Conservation (phyloP, 1,140 invertebrate species). For the Diorhabda carinulata region DNA sequence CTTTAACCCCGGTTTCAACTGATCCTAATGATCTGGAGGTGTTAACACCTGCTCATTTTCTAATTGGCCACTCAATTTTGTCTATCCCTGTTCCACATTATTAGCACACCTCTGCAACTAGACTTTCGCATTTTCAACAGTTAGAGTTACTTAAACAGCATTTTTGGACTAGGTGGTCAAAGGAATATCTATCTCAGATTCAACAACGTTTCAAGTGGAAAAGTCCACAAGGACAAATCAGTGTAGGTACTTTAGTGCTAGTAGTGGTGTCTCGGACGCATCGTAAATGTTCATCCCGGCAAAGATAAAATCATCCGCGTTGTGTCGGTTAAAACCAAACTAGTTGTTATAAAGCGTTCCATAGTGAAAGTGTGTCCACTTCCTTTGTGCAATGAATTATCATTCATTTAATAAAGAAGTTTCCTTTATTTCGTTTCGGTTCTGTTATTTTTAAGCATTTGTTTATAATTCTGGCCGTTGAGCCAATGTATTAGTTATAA, state of each 20-base stretch:
- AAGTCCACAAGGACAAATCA: slow-evolving; percentile 16
- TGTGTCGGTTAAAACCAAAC: slow-evolving; percentile 37
- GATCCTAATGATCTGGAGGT: slow-evolving; percentile 30
- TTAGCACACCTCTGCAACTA: not conserved
- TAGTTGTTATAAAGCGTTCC: slow-evolving; percentile 15
- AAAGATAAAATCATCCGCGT: slow-evolving; percentile 40
- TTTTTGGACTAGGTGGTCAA: slow-evolving; percentile 38
- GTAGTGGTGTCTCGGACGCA: slow-evolving; percentile 37
- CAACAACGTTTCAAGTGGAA: slow-evolving; percentile 34
- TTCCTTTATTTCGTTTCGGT: no score
- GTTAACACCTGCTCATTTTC: slow-evolving; percentile 31
- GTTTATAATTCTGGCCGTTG: no score
- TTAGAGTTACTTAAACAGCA: slow-evolving; percentile 24
- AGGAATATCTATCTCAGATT: slow-evolving; percentile 34
- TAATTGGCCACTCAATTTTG: slow-evolving; percentile 27
- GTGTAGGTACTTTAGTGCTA: slow-evolving; percentile 41
- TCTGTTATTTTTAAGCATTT: no score
- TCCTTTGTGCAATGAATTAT: no score
- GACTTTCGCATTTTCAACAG: slow-evolving; percentile 14
- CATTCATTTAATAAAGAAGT: no score
- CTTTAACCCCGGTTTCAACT: slow-evolving; percentile 24
- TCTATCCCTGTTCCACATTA: slow-evolving; percentile 8
- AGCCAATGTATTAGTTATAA: no score
- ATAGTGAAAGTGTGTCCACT: slow-evolving; percentile 24
- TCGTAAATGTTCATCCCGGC: slow-evolving; percentile 39